phyloP scores from a whole-genome alignment of 2,113 vertebrate genomes.

The Odontophorus gujanensis region DNA sequence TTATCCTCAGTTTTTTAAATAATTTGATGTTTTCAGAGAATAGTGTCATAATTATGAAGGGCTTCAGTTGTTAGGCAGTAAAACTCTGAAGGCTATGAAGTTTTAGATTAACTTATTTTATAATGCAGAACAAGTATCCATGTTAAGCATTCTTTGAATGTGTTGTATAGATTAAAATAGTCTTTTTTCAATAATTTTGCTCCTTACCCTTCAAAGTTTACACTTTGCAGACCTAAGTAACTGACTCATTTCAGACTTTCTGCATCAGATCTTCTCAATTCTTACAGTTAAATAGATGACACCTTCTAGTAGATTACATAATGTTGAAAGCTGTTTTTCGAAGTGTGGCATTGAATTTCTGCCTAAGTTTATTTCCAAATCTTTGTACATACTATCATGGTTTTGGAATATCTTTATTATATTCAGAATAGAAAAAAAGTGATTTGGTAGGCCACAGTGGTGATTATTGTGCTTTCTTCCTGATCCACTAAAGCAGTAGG shows the following conservation, averaged over 20 bases:
- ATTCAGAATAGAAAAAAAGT: neutral
- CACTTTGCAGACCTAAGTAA: neutral
- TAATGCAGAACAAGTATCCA: neutral
- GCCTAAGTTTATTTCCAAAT: neutral
- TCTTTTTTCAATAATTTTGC: neutral
- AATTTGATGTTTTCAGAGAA: neutral
- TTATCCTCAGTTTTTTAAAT: neutral
- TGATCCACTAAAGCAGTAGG: neutral
- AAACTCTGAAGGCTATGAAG: neutral
- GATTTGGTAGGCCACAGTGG: neutral
- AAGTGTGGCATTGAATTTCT: neutral
- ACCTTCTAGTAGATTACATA: neutral
- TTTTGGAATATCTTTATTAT: neutral
- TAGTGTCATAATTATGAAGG: neutral
- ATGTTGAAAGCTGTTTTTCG: neutral
- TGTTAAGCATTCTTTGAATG: neutral
- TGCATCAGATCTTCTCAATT: neutral
- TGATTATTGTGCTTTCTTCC: neutral
- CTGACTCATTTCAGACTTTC: neutral
- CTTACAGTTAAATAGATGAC: neutral
- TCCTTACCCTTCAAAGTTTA: neutral
- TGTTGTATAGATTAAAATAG: neutral
- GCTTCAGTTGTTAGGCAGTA: neutral
- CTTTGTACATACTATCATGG: neutral
- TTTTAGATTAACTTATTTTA: neutral